Conservation (phyloP, 2,888 invertebrate genomes). For the Campoplex nolae region DNA sequence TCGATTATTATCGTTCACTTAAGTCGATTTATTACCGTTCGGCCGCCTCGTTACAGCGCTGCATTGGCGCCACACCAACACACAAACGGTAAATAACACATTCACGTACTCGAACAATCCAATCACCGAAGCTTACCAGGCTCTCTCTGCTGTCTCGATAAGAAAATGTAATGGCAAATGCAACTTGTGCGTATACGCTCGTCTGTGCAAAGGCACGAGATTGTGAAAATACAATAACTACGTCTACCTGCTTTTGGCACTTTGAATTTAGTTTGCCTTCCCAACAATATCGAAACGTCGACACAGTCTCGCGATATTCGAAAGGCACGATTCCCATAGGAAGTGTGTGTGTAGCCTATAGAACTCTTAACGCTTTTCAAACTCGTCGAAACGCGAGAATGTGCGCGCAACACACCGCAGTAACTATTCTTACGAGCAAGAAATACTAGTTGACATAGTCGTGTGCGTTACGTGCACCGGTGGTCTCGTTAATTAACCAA, state of each 20-base stretch:
- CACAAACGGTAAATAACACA: constrained; percentile 18
- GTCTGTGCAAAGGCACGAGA: background rate
- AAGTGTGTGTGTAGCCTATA: background rate
- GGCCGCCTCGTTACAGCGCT: constrained; percentile 71
- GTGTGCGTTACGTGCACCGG: background rate
- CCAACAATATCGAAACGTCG: background rate
- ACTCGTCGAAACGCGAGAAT: background rate
- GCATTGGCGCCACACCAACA: constrained; percentile 72
- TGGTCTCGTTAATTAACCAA: constrained; percentile 5
- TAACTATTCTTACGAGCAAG: background rate
- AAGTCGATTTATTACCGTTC: constrained; percentile 74
- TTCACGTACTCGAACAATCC: background rate
- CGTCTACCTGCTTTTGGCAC: constrained; percentile 29
- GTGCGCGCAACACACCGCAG: too few species aligned
- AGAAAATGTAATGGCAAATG: constrained; percentile 34
- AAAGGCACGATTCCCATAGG: background rate
- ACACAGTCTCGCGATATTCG: background rate
- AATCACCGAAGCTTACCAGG: constrained; percentile 24
- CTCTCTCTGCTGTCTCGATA: constrained; percentile 10
- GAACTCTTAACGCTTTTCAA: background rate
- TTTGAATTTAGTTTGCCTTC: constrained; percentile 8
- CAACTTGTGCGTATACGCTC: background rate
- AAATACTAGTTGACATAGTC: background rate
- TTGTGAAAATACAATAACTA: background rate
- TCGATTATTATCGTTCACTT: constrained; percentile 77